Percentiles rank a stretch among this genome's conserved stretches.
phyloP scores from a whole-genome alignment of 2,113 vertebrate species.

The Aptenodytes patagonicus region DNA sequence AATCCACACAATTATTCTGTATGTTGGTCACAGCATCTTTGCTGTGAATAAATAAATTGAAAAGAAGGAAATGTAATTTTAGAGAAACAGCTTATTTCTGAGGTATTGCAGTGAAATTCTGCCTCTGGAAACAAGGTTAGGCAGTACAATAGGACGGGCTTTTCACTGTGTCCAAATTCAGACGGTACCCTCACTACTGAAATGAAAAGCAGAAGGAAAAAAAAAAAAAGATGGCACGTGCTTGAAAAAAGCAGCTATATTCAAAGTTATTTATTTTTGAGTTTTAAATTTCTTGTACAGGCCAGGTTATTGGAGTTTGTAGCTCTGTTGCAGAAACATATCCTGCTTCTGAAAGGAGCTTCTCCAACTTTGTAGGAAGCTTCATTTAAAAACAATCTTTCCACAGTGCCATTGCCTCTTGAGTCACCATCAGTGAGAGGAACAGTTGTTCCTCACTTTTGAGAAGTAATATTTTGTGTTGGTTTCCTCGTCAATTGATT shows the following conservation, averaged over 20 bases:
- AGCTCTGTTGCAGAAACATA: background rate
- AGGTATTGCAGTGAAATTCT: background rate
- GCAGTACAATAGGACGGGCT: background rate
- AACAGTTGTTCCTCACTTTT: background rate
- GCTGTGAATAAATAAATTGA: background rate
- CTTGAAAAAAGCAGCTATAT: background rate
- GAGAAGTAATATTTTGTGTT: background rate
- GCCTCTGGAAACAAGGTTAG: background rate
- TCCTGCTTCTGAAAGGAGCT: background rate
- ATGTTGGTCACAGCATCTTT: background rate
- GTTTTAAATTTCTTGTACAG: background rate
- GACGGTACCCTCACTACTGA: fast-evolving
- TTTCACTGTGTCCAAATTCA: background rate
- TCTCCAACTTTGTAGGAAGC: background rate
- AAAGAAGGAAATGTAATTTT: background rate
- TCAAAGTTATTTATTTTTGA: background rate
- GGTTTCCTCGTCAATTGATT: background rate
- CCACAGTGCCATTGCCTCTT: background rate
- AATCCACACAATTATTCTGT: background rate
- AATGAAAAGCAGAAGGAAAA: background rate
- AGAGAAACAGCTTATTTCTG: background rate
- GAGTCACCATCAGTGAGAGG: background rate
- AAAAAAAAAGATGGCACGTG: background rate
- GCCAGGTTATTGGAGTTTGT: background rate
- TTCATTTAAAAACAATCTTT: background rate